Conservation (phyloP, 2,113 vertebrate genomes). For the Neodontobutis hainanensis region DNA sequence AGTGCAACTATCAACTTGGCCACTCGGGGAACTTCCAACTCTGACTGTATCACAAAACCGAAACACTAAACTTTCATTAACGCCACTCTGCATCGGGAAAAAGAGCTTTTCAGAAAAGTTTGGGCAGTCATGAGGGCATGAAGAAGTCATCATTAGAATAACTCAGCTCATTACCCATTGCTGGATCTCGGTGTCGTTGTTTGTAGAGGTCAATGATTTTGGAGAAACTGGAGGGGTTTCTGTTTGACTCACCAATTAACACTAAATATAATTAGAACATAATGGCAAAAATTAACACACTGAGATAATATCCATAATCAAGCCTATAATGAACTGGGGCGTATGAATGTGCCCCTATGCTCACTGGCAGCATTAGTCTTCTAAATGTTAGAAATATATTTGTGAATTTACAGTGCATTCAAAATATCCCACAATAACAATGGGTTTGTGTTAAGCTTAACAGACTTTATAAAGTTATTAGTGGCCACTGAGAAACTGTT, state of each 20-base stretch:
- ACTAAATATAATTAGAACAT: constrained; percentile 51
- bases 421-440: not conserved
- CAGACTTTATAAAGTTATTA: no score
- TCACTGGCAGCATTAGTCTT: not conserved
- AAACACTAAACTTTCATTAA: constrained; percentile 18
- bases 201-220: constrained; percentile 53
- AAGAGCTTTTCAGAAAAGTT: constrained; percentile 30
- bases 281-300: constrained; percentile 42
- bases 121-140: constrained; percentile 6
- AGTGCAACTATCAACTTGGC: constrained; percentile 27
- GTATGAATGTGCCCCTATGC: not conserved
- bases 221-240: constrained; percentile 40
- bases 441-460: not conserved
- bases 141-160: constrained; percentile 39
- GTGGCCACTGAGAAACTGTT: no score
- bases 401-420: not conserved
- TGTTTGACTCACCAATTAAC: constrained; percentile 52
- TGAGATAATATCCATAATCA: constrained; percentile 47
- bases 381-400: not conserved
- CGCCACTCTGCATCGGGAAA: not conserved
- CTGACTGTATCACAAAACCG: constrained; percentile 15
- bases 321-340: constrained; percentile 33
- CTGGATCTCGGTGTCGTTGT: constrained; percentile 17
- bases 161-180: constrained; percentile 45
- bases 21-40: constrained; percentile 34